These are phyloP conservation scores for Antitype chi DNA, from an alignment of 2,888 invertebrate species.

Conservation along the genomic window DNA sequence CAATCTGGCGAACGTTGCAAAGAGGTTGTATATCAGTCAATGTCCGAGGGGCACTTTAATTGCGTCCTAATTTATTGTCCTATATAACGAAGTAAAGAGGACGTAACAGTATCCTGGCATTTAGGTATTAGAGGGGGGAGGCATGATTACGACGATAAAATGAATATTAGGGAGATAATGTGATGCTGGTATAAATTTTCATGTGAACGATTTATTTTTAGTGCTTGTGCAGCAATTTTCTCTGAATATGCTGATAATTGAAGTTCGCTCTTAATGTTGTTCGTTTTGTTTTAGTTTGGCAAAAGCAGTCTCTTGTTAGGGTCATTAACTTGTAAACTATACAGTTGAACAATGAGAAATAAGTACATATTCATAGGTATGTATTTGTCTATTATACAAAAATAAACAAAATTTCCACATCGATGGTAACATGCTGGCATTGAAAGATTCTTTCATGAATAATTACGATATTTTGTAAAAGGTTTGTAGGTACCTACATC, in stretches of 20 bases:
- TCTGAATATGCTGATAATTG: slow-evolving; percentile 1
- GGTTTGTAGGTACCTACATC: too few relatives aligned
- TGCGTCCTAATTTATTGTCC: slow-evolving; percentile 84
- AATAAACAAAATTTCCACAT: background rate
- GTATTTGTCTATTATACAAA: background rate
- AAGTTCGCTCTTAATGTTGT: background rate
- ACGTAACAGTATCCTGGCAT: slow-evolving; percentile 64
- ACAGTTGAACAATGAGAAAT: background rate
- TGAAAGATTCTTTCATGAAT: background rate
- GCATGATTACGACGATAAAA: slow-evolving; percentile 63
- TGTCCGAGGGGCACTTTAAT: slow-evolving; percentile 86
- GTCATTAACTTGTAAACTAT: background rate
- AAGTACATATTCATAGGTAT: background rate
- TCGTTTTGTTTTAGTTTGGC: background rate
- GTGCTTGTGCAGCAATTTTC: slow-evolving; percentile 21
- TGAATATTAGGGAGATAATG: slow-evolving; percentile 51
- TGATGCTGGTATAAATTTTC: slow-evolving; percentile 25
- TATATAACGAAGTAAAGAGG: slow-evolving; percentile 66
- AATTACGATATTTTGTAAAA: background rate
- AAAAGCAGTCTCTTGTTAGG: background rate
- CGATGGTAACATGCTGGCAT: background rate
- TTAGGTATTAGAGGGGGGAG: slow-evolving; percentile 59
- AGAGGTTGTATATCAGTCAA: slow-evolving; percentile 88
- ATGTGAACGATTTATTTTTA: slow-evolving; percentile 41
- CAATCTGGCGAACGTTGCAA: slow-evolving; percentile 78